Percentiles rank a stretch among this genome's conserved stretches.
Evolutionary conservation across 2,888 invertebrate species (phyloP).

Genomic region (Ochlodes sylvanus): DNA sequence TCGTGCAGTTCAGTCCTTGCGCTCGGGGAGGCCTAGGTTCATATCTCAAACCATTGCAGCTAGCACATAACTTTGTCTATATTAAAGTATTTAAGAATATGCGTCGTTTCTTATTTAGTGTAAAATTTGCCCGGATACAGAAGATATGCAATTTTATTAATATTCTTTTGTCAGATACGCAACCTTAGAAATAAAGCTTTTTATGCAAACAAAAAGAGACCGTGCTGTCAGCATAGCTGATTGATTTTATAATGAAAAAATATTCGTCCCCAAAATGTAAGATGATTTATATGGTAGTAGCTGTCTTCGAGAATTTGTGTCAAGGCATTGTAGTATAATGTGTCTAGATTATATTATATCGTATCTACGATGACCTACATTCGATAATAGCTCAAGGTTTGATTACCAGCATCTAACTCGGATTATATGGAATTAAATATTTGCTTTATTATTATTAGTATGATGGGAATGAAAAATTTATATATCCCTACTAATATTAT

Average conservation of each 20-base stretch:
- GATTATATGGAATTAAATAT: not conserved
- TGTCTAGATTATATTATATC: conserved; percentile 1
- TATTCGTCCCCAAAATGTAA: conserved; percentile 15
- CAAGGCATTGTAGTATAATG: not conserved
- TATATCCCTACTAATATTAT: no score
- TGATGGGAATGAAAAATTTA: no score
- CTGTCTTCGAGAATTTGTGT: not conserved
- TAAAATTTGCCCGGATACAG: no score
- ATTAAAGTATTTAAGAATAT: no score
- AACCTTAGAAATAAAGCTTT: conserved; percentile 5
- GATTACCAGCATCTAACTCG: not conserved
- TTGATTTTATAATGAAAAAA: conserved; percentile 24
- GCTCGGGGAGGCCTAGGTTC: no score
- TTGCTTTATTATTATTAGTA: no score
- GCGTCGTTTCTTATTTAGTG: no score
- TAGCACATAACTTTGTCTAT: no score
- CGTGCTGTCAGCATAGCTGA: not conserved
- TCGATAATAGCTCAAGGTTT: not conserved
- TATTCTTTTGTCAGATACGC: not conserved
- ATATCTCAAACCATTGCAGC: no score
- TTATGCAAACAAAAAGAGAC: conserved; percentile 1
- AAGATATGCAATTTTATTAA: no score
- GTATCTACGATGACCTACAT: not conserved
- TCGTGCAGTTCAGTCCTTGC: no score
- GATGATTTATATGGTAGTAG: conserved; percentile 18